These are phyloP conservation scores for Drosophila diplacantha DNA, from an alignment of 2,888 invertebrate genomes.

Conservation along the genomic window DNA sequence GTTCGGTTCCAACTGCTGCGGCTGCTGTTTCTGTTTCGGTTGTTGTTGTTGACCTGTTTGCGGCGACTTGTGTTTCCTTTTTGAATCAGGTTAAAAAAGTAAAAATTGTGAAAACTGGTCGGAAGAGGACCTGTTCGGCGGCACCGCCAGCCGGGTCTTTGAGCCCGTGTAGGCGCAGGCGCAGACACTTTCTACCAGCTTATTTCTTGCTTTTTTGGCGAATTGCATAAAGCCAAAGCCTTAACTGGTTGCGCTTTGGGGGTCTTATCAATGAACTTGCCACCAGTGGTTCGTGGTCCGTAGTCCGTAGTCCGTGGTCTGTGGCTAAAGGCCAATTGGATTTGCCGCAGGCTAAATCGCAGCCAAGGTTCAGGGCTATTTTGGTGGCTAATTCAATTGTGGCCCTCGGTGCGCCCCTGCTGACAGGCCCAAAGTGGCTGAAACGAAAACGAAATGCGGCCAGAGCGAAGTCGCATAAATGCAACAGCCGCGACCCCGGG, in stretches of 20 bases:
- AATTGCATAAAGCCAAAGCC: constrained; percentile 35
- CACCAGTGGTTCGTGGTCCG: background rate
- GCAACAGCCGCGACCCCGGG: constrained; percentile 33
- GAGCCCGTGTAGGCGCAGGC: constrained; percentile 18
- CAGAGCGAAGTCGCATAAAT: constrained; percentile 67
- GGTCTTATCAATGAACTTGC: constrained; percentile 65
- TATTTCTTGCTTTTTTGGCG: constrained; percentile 11
- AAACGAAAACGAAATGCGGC: constrained; percentile 58
- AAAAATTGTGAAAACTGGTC: constrained; percentile 64
- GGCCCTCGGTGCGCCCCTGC: constrained; percentile 21
- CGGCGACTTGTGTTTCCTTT: constrained; percentile 56
- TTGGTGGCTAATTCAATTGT: constrained; percentile 64
- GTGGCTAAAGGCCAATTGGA: constrained; percentile 51
- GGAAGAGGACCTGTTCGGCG: constrained; percentile 46
- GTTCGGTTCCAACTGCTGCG: constrained; percentile 11
- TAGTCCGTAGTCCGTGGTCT: background rate
- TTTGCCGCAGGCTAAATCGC: constrained; percentile 53
- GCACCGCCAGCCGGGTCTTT: constrained; percentile 31
- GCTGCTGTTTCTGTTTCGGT: constrained; percentile 7
- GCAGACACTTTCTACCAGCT: constrained; percentile 60
- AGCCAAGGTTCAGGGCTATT: constrained; percentile 64
- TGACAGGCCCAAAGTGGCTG: constrained; percentile 43
- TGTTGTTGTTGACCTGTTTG: constrained; percentile 45
- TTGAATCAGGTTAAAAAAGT: constrained; percentile 61
- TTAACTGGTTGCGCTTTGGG: constrained; percentile 33